Percentiles rank a stretch among this genome's conserved stretches.
These are phyloP conservation scores for Listronotus bonariensis DNA, from an alignment of 1,140 invertebrate genomes.

Conservation along the genomic window DNA sequence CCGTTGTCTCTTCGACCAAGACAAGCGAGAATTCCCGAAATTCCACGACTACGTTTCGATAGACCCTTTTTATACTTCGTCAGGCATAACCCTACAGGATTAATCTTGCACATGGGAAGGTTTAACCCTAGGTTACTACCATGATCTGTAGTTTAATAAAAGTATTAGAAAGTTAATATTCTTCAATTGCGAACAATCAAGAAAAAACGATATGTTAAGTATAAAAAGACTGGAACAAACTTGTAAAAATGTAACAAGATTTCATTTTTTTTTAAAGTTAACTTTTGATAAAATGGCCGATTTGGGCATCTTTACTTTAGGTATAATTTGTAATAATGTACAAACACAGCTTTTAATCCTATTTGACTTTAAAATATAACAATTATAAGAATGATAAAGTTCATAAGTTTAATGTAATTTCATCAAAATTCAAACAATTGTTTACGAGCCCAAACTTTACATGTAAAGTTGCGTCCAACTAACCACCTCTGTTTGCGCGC, in stretches of 20 bases:
- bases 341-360: too few species aligned
- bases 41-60: slow-evolving; percentile 76
- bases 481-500: too few species aligned
- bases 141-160: slow-evolving; percentile 44
- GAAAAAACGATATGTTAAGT: neutral
- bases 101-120: slow-evolving; percentile 82
- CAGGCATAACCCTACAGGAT: slow-evolving; percentile 82
- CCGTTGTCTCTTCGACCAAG: slow-evolving; percentile 69
- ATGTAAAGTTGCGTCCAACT: too few species aligned
- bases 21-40: slow-evolving; percentile 71
- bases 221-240: slow-evolving; percentile 1
- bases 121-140: slow-evolving; percentile 81
- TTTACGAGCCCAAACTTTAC: too few species aligned
- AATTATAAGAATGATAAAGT: too few species aligned
- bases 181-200: neutral
- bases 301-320: too few species aligned
- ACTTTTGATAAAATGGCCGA: neutral
- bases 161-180: neutral
- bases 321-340: too few species aligned
- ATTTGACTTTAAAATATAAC: too few species aligned
- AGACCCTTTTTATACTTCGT: slow-evolving; percentile 85
- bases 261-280: neutral
- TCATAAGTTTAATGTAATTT: too few species aligned
- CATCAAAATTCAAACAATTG: too few species aligned
- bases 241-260: slow-evolving; percentile 2